phyloP scores from a whole-genome alignment of 2,888 invertebrate genomes.

The Polymixis flavicincta region DNA sequence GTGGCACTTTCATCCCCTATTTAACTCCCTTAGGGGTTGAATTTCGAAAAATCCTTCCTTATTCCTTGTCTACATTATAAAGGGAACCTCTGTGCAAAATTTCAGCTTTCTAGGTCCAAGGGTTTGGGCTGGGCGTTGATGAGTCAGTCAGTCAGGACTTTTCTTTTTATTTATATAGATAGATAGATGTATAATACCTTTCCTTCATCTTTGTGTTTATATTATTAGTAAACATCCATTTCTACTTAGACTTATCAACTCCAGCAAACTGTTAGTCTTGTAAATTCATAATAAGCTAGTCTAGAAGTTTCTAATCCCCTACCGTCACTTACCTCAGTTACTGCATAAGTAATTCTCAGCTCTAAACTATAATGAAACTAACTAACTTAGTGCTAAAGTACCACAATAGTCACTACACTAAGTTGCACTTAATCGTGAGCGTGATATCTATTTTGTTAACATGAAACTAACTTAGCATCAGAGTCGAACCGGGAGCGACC shows the following conservation, averaged over 20 bases:
- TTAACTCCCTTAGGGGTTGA: too few relatives aligned
- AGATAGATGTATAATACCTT: too few relatives aligned
- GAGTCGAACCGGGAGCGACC: conserved; percentile 57
- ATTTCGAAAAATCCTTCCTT: too few relatives aligned
- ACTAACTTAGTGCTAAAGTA: conserved; percentile 34
- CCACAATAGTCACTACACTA: conserved; percentile 38
- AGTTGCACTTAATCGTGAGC: conserved; percentile 59
- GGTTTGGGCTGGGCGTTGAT: too few relatives aligned
- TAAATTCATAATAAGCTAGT: background rate
- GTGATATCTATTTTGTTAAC: conserved; percentile 67
- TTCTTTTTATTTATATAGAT: too few relatives aligned
- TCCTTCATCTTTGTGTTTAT: too few relatives aligned
- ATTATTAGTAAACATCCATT: too few relatives aligned
- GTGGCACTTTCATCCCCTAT: too few relatives aligned
- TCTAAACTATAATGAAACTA: conserved; percentile 18
- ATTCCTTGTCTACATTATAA: too few relatives aligned
- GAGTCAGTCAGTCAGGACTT: too few relatives aligned
- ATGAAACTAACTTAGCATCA: conserved; percentile 60
- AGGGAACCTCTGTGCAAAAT: too few relatives aligned
- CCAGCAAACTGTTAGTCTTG: background rate
- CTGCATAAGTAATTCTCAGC: conserved; percentile 28
- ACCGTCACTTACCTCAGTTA: background rate
- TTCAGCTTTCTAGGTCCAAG: too few relatives aligned
- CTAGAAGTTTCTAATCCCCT: conserved; percentile 13
- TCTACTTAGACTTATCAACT: background rate